Evolutionary conservation across 1,140 invertebrate genomes (phyloP).

Genomic region (Plutomurus gul): DNA sequence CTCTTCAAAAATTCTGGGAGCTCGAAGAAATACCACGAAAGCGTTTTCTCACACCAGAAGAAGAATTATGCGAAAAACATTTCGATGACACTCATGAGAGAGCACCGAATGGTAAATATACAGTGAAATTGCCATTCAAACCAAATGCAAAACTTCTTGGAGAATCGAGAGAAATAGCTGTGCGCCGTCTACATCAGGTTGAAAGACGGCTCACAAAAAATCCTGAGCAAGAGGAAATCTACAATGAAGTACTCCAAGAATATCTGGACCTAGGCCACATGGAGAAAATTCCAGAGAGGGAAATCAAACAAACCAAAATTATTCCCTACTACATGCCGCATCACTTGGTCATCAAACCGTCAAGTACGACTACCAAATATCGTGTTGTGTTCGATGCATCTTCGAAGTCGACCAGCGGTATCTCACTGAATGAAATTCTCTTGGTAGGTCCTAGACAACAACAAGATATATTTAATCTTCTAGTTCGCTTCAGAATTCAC

Average conservation of each 20-base stretch:
- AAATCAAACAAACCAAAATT: slow-evolving; percentile 36
- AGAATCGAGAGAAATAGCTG: slow-evolving; percentile 40
- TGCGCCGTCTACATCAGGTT: slow-evolving; percentile 50
- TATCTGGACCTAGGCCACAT: slow-evolving; percentile 55
- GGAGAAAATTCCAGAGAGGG: slow-evolving; percentile 38
- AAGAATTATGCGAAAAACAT: slow-evolving; percentile 51
- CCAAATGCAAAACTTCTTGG: slow-evolving; percentile 30
- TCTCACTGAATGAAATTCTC: slow-evolving; percentile 46
- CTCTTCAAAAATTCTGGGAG: slow-evolving; percentile 55
- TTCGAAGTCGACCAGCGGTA: slow-evolving; percentile 11
- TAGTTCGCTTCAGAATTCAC: slow-evolving; percentile 40
- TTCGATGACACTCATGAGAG: slow-evolving; percentile 49
- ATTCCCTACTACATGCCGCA: slow-evolving; percentile 53
- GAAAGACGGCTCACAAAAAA: slow-evolving; percentile 48
- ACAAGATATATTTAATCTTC: slow-evolving; percentile 23
- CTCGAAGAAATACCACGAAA: slow-evolving; percentile 50
- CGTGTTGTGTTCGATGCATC: slow-evolving; percentile 53
- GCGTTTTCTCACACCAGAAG: neutral
- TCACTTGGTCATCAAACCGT: slow-evolving; percentile 45
- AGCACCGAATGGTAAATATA: slow-evolving; percentile 46
- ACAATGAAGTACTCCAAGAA: slow-evolving; percentile 55
- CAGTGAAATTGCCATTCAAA: slow-evolving; percentile 46
- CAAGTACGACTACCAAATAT: slow-evolving; percentile 44
- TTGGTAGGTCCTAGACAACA: slow-evolving; percentile 40
- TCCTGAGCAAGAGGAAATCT: slow-evolving; percentile 42